phyloP scores from a whole-genome alignment of 1,140 invertebrate genomes.

The Epicauta chinensis region DNA sequence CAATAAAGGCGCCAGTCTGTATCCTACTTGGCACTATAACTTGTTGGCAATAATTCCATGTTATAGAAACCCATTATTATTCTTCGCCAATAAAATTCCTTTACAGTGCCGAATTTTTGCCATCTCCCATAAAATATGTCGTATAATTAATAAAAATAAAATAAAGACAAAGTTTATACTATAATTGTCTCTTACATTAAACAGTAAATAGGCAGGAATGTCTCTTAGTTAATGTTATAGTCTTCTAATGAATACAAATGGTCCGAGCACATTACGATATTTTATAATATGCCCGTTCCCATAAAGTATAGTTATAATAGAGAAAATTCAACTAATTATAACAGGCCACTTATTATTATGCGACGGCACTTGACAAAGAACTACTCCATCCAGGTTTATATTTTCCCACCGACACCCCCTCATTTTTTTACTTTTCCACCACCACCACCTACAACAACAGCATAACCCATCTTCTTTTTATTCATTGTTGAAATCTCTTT shows the following conservation, averaged over 20 bases:
- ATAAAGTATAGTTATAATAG: slow-evolving; percentile 10
- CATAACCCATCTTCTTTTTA: not conserved
- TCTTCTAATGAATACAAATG: slow-evolving; percentile 25
- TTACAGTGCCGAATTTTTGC: too few species aligned
- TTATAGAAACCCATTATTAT: too few species aligned
- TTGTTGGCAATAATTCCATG: too few species aligned
- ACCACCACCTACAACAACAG: not conserved
- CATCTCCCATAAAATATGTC: not conserved
- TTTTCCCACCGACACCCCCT: not conserved
- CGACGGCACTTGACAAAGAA: not conserved
- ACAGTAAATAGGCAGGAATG: slow-evolving; percentile 21
- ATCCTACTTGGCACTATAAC: too few species aligned
- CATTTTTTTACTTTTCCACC: not conserved
- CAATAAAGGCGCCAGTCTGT: too few species aligned
- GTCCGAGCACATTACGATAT: slow-evolving; percentile 19
- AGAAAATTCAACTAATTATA: slow-evolving; percentile 15
- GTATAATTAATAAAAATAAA: slow-evolving; percentile 5
- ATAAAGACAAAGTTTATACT: slow-evolving; percentile 7
- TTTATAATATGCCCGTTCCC: slow-evolving; percentile 14
- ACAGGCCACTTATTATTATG: not conserved
- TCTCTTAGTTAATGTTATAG: slow-evolving; percentile 23
- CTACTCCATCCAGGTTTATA: too few species aligned
- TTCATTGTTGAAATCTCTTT: not conserved
- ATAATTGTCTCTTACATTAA: slow-evolving; percentile 24
- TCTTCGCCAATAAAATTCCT: too few species aligned